Evolutionary conservation across 2,113 vertebrate species (phyloP).

Genomic region (Mirounga angustirostris): DNA sequence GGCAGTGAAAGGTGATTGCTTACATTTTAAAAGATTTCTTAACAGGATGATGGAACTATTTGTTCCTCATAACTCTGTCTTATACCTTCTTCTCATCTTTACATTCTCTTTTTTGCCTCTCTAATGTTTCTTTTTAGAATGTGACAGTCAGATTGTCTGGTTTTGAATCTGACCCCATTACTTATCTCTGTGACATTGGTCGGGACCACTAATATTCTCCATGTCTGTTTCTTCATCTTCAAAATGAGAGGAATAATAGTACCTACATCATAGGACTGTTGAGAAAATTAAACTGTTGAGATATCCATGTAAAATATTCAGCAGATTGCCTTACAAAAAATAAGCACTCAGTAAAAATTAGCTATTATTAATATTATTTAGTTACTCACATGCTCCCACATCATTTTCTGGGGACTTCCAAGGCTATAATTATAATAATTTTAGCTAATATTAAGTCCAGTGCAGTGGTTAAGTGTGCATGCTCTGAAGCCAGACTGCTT

Average conservation of each 20-base stretch:
- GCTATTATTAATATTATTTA: background rate
- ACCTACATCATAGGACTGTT: background rate
- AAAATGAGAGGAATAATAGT: background rate
- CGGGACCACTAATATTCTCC: background rate
- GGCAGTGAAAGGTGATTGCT: background rate
- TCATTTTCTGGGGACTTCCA: background rate
- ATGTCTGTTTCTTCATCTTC: background rate
- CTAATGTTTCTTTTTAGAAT: background rate
- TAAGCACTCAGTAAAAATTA: background rate
- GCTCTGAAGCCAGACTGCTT: background rate
- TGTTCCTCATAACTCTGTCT: background rate
- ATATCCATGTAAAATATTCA: background rate
- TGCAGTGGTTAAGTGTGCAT: background rate
- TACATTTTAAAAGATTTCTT: constrained; percentile 19
- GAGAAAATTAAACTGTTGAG: background rate
- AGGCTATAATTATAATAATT: background rate
- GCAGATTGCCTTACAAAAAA: background rate
- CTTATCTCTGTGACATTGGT: background rate
- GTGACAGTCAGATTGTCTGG: background rate
- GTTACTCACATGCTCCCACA: background rate
- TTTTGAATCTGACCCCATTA: background rate
- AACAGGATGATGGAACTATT: background rate
- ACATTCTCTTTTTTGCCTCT: background rate
- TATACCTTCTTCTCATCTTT: background rate
- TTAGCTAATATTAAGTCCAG: background rate